Evolutionary conservation across 2,888 invertebrate genomes (phyloP).

Genomic region (Calameuta pallipes): DNA sequence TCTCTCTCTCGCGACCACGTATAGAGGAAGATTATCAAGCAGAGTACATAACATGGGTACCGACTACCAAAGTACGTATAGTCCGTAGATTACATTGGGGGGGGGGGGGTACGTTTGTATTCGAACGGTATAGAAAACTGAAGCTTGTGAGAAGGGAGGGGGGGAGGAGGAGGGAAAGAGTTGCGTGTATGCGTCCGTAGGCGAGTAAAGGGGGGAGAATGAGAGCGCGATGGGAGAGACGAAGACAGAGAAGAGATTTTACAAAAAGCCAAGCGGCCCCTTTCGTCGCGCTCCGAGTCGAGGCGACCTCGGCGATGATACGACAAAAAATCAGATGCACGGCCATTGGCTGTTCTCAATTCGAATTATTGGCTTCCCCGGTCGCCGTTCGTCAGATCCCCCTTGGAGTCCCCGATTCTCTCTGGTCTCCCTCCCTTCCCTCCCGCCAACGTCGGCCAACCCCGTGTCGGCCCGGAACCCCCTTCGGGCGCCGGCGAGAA

Average conservation of each 20-base stretch:
- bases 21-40: slow-evolving; percentile 24
- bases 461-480: slow-evolving; percentile 20
- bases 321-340: slow-evolving; percentile 66
- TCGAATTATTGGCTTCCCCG: slow-evolving; percentile 64
- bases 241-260: slow-evolving; percentile 35
- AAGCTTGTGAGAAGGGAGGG: neutral
- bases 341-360: slow-evolving; percentile 67
- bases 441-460: slow-evolving; percentile 30
- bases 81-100: neutral
- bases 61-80: neutral
- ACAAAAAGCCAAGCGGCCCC: slow-evolving; percentile 36
- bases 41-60: slow-evolving; percentile 3
- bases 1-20: too few species aligned
- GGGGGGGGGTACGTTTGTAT: neutral
- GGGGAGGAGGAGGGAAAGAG: neutral
- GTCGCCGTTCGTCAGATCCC: slow-evolving; percentile 60
- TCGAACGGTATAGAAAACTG: slow-evolving; percentile 11
- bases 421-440: slow-evolving; percentile 18
- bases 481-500: slow-evolving; percentile 45
- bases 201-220: neutral
- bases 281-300: slow-evolving; percentile 29
- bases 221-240: slow-evolving; percentile 15
- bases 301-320: slow-evolving; percentile 58
- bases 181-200: neutral
- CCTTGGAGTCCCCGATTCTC: slow-evolving; percentile 27